phyloP scores from a whole-genome alignment of 2,113 vertebrate species.

The Azemiops feae region DNA sequence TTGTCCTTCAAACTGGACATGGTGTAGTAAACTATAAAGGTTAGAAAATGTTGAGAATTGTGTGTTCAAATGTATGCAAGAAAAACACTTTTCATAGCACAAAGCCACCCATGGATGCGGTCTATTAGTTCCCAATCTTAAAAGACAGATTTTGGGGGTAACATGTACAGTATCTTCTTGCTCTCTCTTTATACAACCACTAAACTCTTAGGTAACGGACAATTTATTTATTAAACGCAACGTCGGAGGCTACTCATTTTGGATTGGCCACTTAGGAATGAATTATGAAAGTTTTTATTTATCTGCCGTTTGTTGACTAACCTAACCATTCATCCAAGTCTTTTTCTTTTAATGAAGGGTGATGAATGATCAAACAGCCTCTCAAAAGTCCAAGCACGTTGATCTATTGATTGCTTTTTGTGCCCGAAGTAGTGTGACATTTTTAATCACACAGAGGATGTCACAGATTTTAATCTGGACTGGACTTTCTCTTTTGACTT shows the following conservation, averaged over 20 bases:
- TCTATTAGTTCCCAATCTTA: conserved; percentile 25
- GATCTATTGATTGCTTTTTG: not conserved
- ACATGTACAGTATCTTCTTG: not conserved
- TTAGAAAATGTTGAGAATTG: not conserved
- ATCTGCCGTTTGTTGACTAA: conserved; percentile 33
- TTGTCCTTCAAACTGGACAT: not conserved
- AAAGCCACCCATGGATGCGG: not conserved
- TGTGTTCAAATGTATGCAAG: not conserved
- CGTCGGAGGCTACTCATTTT: conserved; percentile 28
- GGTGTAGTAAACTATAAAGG: not conserved
- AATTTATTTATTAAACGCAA: conserved; percentile 51
- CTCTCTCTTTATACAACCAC: not conserved
- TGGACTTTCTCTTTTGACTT: not conserved
- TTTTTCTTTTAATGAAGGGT: conserved; percentile 17
- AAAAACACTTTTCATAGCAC: not conserved
- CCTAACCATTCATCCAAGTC: conserved; percentile 36
- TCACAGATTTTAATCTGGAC: not conserved
- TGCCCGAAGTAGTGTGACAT: not conserved
- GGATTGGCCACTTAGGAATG: conserved; percentile 22
- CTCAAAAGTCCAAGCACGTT: not conserved
- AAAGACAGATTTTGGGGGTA: conserved; percentile 31
- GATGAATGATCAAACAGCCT: not conserved
- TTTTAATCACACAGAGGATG: not conserved
- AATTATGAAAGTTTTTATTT: conserved; percentile 56
- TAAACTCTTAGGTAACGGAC: conserved; percentile 32